These are phyloP conservation scores for Mesorhabditis sp. DNA, from an alignment of 2,888 invertebrate species.

Conservation along the genomic window DNA sequence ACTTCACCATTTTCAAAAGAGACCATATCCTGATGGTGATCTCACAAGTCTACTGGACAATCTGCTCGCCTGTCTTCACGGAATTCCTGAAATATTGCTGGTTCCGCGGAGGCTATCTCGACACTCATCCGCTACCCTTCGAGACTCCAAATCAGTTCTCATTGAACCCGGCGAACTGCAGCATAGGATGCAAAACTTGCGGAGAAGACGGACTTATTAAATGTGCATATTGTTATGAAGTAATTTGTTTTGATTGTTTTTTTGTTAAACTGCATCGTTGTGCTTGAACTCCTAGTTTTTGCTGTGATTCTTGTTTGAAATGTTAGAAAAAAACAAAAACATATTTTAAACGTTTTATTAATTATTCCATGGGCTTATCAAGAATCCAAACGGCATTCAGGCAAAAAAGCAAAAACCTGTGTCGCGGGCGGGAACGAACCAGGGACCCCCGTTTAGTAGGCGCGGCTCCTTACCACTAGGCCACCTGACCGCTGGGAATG, in stretches of 20 bases:
- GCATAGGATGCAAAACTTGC: not conserved
- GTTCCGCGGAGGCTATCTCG: not conserved
- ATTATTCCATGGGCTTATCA: too few relatives aligned
- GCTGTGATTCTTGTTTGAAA: too few relatives aligned
- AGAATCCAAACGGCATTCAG: too few relatives aligned
- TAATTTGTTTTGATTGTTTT: not conserved
- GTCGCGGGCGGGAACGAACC: too few relatives aligned
- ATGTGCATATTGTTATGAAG: not conserved
- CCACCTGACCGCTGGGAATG: too few relatives aligned
- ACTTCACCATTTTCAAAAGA: not conserved
- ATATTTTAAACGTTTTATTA: too few relatives aligned
- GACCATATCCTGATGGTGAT: not conserved
- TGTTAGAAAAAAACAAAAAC: too few relatives aligned
- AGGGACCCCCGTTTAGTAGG: too few relatives aligned
- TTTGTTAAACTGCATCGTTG: not conserved
- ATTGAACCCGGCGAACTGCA: not conserved
- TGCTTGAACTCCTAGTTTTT: too few relatives aligned
- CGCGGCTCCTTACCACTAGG: too few relatives aligned
- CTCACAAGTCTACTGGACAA: not conserved
- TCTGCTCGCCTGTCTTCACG: not conserved
- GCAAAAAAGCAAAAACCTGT: too few relatives aligned
- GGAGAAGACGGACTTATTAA: not conserved
- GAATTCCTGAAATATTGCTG: not conserved
- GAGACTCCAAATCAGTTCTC: conserved; percentile 4
- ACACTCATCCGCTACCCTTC: not conserved